Evolutionary conservation across 1,140 invertebrate genomes (phyloP).

Genomic region (Diplogasteroides magnus): DNA sequence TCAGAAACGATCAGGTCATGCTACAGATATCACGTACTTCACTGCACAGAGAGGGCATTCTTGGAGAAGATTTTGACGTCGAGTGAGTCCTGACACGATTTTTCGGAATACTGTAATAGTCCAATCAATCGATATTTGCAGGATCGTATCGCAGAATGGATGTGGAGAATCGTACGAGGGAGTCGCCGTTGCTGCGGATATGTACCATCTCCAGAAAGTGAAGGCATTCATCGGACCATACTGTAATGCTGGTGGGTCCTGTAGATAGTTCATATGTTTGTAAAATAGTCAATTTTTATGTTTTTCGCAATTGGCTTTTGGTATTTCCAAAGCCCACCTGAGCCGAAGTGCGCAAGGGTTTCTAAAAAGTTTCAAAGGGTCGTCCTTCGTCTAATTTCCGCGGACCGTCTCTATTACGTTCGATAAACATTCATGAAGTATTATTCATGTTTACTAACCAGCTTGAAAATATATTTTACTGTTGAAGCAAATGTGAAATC

Average conservation of each 20-base stretch:
- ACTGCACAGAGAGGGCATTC: constrained; percentile 45
- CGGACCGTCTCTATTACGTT: background rate
- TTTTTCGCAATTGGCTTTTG: no score
- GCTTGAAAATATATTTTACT: no score
- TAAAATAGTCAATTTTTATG: no score
- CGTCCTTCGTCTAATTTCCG: background rate
- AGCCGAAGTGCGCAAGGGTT: no score
- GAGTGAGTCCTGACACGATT: constrained; percentile 34
- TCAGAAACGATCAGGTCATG: constrained; percentile 19
- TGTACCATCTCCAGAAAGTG: constrained; percentile 39
- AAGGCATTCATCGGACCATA: constrained; percentile 39
- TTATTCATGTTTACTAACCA: no score
- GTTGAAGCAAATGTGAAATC: no score
- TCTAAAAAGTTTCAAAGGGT: no score
- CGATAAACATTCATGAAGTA: no score
- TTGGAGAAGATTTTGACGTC: constrained; percentile 51
- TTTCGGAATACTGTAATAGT: constrained; percentile 1
- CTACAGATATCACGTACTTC: constrained; percentile 51
- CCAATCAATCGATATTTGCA: constrained; percentile 12
- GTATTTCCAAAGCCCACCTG: no score
- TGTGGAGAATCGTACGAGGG: constrained; percentile 44
- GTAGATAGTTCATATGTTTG: no score
- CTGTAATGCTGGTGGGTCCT: constrained; percentile 35
- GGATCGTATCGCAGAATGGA: constrained; percentile 39
- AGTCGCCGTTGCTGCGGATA: constrained; percentile 41